Percentiles rank a stretch among this genome's conserved stretches.
Evolutionary conservation across 37 sponge, comb jelly and placozoan species (phyloP).

Genomic region (Cladorhizidae sp.): DNA sequence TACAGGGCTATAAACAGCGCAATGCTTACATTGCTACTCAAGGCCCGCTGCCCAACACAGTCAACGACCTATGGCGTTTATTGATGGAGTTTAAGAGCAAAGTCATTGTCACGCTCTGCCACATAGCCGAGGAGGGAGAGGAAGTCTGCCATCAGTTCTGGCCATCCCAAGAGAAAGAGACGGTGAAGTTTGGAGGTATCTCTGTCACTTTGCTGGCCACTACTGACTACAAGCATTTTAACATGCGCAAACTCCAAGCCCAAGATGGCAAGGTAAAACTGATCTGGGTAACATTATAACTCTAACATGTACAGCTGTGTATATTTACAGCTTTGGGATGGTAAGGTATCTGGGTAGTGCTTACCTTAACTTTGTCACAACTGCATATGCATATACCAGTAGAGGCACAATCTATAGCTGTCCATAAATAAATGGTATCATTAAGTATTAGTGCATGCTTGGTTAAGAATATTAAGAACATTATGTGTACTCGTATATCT

Average conservation of each 20-base stretch:
- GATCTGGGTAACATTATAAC: not conserved
- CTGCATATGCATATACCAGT: no score
- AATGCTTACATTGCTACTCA: conserved; percentile 77
- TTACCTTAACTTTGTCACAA: no score
- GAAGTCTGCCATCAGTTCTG: conserved; percentile 54
- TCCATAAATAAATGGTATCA: no score
- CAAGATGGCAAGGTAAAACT: conserved; percentile 43
- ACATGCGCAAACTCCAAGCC: conserved; percentile 21
- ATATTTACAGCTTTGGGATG: no score
- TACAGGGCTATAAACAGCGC: conserved; percentile 70
- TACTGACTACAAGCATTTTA: conserved; percentile 7
- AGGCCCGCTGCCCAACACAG: conserved; percentile 57
- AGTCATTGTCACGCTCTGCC: conserved; percentile 47
- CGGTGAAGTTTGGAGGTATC: conserved; percentile 51
- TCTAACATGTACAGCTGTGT: conserved; percentile 13
- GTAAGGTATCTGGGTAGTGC: no score
- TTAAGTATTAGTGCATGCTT: no score
- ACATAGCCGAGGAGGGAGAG: conserved; percentile 30
- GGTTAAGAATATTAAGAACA: conserved; percentile 70
- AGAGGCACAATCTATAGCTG: no score
- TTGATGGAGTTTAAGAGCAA: conserved; percentile 63
- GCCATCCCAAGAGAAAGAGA: conserved; percentile 48
- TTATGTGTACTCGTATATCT: conserved; percentile 69
- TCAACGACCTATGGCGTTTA: conserved; percentile 61
- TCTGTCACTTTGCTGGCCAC: conserved; percentile 61